Percentiles rank a stretch among this genome's conserved stretches.
These are phyloP conservation scores for Hassar affinis DNA, from an alignment of 2,113 vertebrate species.

Conservation along the genomic window DNA sequence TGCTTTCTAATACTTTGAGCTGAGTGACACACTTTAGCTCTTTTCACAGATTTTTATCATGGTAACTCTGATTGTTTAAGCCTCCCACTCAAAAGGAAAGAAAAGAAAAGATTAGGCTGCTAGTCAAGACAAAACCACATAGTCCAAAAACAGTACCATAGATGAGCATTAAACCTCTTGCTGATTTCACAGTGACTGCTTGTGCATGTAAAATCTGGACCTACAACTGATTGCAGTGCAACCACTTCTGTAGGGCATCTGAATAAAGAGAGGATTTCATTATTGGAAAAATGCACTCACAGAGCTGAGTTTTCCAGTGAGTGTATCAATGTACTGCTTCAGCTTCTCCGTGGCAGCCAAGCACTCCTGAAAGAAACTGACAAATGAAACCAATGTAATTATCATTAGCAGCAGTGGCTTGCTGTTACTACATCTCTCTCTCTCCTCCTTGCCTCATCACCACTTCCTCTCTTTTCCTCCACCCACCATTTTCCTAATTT, in stretches of 20 bases:
- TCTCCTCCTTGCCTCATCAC: neutral
- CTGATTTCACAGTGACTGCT: constrained; percentile 1
- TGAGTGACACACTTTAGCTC: neutral
- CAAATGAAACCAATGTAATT: constrained; percentile 38
- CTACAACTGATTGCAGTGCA: neutral
- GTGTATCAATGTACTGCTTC: constrained; percentile 65
- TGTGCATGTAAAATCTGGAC: neutral
- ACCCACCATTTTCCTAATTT: neutral
- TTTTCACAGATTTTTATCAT: neutral
- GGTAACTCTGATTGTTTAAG: neutral
- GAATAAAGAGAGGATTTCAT: neutral
- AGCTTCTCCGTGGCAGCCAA: constrained; percentile 66
- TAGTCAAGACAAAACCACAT: neutral
- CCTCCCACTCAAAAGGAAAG: neutral
- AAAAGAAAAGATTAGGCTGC: neutral
- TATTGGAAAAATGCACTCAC: constrained; percentile 58
- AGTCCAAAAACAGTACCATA: neutral
- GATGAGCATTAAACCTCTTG: neutral
- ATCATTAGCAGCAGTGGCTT: neutral
- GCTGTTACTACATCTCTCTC: neutral
- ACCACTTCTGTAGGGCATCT: neutral
- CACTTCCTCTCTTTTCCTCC: neutral
- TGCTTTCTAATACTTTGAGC: neutral
- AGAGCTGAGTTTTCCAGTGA: constrained; percentile 62
- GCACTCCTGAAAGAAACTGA: constrained; percentile 75